These are phyloP conservation scores for Abrostola tripartita DNA, from an alignment of 2,888 invertebrate genomes.

Conservation along the genomic window DNA sequence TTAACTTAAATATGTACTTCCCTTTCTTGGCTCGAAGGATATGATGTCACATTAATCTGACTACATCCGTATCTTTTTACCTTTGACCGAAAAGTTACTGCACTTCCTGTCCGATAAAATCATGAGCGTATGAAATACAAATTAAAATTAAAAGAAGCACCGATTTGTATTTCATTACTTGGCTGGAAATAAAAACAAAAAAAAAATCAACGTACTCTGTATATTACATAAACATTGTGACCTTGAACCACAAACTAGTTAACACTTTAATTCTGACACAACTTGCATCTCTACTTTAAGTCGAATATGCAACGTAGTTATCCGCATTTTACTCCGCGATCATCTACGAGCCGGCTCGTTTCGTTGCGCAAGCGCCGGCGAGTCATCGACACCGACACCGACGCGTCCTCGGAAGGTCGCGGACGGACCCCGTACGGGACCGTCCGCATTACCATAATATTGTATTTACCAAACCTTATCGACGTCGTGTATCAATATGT, in stretches of 20 bases:
- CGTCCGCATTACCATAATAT: slow-evolving; percentile 58
- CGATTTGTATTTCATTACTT: background rate
- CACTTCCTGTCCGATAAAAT: slow-evolving; percentile 33
- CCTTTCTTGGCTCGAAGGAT: slow-evolving; percentile 29
- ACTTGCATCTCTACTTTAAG: slow-evolving; percentile 39
- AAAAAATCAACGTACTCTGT: background rate
- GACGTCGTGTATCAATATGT: slow-evolving; percentile 61
- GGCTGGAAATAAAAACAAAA: background rate
- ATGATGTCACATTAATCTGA: slow-evolving; percentile 27
- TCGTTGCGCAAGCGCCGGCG: slow-evolving; percentile 68
- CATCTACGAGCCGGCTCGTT: slow-evolving; percentile 50
- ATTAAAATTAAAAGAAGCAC: background rate
- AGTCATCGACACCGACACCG: slow-evolving; percentile 79
- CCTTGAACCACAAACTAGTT: slow-evolving; percentile 27
- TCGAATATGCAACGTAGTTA: slow-evolving; percentile 37
- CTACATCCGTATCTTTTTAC: slow-evolving; percentile 35
- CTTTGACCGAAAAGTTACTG: slow-evolving; percentile 25
- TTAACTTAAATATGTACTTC: slow-evolving; percentile 25
- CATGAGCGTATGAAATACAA: background rate
- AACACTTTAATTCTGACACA: slow-evolving; percentile 19
- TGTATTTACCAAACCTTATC: slow-evolving; percentile 60
- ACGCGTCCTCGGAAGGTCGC: slow-evolving; percentile 76
- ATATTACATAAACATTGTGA: slow-evolving; percentile 9
- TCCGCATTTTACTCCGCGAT: slow-evolving; percentile 47
- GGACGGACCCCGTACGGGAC: slow-evolving; percentile 63